Conservation (phyloP, 1,140 invertebrate species). For the Parasteatoda tepidariorum region DNA sequence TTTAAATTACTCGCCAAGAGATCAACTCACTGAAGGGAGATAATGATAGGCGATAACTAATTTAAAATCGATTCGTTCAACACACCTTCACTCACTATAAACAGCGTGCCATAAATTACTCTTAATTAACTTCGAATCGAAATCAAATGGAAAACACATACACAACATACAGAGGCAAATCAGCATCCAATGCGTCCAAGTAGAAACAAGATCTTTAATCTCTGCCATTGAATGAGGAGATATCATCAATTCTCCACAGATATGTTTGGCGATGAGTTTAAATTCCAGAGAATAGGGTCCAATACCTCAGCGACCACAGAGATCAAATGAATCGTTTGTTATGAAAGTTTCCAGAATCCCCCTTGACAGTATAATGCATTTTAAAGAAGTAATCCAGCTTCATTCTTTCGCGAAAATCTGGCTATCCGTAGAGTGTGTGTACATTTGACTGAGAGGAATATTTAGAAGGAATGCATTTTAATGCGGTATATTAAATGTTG, state of each 20-base stretch:
- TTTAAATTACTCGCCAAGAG: too few relatives aligned
- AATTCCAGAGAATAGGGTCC: slow-evolving; percentile 16
- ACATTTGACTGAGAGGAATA: neutral
- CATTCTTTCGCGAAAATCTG: too few relatives aligned
- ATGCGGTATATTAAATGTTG: neutral
- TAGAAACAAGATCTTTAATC: neutral
- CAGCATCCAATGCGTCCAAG: neutral
- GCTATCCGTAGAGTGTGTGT: neutral
- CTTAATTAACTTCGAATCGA: slow-evolving; percentile 23
- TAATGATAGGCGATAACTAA: too few relatives aligned
- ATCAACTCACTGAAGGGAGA: too few relatives aligned
- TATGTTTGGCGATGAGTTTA: slow-evolving; percentile 32
- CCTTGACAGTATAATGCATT: slow-evolving; percentile 38
- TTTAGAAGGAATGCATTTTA: neutral
- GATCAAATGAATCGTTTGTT: slow-evolving; percentile 27
- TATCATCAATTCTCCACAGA: slow-evolving; percentile 35
- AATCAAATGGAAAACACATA: neutral
- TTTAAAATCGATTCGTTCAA: too few relatives aligned
- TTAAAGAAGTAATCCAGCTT: neutral
- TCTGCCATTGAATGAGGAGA: neutral
- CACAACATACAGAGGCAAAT: neutral
- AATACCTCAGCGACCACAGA: slow-evolving; percentile 19
- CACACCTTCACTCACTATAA: too few relatives aligned
- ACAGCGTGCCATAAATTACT: slow-evolving; percentile 26
- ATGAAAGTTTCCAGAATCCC: neutral